phyloP scores from a whole-genome alignment of 2,113 vertebrate species.

The Pristiophorus japonicus region DNA sequence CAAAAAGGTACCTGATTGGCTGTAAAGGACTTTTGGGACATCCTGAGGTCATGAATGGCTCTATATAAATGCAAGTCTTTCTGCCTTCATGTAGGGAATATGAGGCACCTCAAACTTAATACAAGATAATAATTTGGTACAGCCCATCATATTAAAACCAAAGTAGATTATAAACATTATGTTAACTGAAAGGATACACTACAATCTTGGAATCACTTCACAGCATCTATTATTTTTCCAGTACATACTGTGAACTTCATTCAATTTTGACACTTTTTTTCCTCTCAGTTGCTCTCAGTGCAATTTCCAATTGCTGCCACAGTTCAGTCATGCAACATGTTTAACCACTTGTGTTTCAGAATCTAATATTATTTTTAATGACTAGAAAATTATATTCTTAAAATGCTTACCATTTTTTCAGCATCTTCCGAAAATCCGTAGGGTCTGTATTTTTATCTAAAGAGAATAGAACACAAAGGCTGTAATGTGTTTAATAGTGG shows the following conservation, averaged over 20 bases:
- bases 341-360: background rate
- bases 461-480: conserved; percentile 38
- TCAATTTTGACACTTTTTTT: background rate
- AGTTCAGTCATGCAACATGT: background rate
- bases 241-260: background rate
- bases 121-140: too few relatives aligned
- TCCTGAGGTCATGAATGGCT: too few relatives aligned
- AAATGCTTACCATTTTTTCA: conserved; percentile 67
- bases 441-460: conserved; percentile 57
- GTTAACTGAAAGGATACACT: background rate
- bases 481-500: background rate
- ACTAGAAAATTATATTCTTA: background rate
- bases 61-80: too few relatives aligned
- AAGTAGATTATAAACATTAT: background rate
- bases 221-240: background rate
- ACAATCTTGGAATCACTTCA: background rate
- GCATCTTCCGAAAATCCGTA: conserved; percentile 60
- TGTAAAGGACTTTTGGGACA: too few relatives aligned
- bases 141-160: too few relatives aligned
- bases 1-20: too few relatives aligned
- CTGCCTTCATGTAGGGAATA: too few relatives aligned
- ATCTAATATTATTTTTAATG: background rate
- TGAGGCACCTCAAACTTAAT: too few relatives aligned
- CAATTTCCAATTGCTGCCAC: background rate
- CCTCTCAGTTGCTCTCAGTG: background rate